Percentiles rank a stretch among this genome's conserved stretches.
Evolutionary conservation across 2,113 vertebrate species (phyloP).

Genomic region (Entomyzon cyanotis): DNA sequence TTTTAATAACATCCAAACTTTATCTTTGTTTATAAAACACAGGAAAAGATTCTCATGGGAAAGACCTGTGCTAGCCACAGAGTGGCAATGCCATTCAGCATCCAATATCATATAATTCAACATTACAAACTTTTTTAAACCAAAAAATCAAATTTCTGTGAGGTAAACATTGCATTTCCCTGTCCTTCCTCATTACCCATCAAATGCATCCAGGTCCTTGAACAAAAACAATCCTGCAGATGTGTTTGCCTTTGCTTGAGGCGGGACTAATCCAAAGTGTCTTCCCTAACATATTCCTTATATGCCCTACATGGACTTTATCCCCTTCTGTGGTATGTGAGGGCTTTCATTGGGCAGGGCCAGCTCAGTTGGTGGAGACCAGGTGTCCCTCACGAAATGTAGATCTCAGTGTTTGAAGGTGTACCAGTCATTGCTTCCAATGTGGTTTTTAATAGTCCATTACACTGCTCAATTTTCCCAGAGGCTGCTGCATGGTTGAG

Average conservation of each 20-base stretch:
- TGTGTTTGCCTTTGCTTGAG: neutral
- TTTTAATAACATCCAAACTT: too few species aligned
- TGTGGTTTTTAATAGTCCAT: neutral
- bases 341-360: neutral
- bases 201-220: neutral
- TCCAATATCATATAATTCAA: neutral
- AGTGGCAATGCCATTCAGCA: neutral
- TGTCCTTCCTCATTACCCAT: neutral
- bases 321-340: neutral
- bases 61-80: too few species aligned
- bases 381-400: neutral
- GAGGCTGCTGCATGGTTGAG: neutral
- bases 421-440: neutral
- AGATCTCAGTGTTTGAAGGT: neutral
- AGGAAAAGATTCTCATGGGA: too few species aligned
- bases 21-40: too few species aligned
- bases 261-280: neutral
- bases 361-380: neutral
- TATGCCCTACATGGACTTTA: neutral
- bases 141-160: neutral
- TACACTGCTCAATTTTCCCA: neutral
- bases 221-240: neutral
- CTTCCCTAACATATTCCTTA: neutral
- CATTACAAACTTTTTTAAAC: neutral
- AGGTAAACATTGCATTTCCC: neutral